Conservation (phyloP, 2,888 invertebrate species). For the Cartodere bifasciata region DNA sequence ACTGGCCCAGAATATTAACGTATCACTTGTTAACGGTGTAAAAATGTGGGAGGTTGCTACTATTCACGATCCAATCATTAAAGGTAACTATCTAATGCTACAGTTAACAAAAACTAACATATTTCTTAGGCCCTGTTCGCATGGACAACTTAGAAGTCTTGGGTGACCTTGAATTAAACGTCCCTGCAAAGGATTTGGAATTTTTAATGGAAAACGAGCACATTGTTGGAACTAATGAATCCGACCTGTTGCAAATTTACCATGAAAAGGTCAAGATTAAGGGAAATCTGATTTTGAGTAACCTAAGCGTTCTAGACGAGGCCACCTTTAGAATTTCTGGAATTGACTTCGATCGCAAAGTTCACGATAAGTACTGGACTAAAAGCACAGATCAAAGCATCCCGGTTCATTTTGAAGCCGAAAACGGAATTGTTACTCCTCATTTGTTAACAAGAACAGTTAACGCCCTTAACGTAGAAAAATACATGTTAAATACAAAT, state of each 20-base stretch:
- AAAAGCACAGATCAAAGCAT: slow-evolving; percentile 27
- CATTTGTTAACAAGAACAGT: slow-evolving; percentile 23
- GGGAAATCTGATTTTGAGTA: slow-evolving; percentile 25
- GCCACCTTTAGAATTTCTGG: slow-evolving; percentile 20
- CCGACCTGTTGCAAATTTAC: slow-evolving; percentile 28
- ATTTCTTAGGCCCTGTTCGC: slow-evolving; percentile 24
- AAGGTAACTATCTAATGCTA: slow-evolving; percentile 14
- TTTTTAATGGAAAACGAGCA: slow-evolving; percentile 18
- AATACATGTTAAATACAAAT: slow-evolving; percentile 23
- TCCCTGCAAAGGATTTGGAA: slow-evolving; percentile 15
- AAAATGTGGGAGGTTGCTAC: slow-evolving; percentile 19
- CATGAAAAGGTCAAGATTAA: slow-evolving; percentile 26
- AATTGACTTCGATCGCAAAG: slow-evolving; percentile 18
- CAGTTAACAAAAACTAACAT: no score
- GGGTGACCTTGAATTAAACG: slow-evolving; percentile 20
- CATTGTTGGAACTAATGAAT: slow-evolving; percentile 23
- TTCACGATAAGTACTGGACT: slow-evolving; percentile 26
- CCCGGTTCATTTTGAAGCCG: slow-evolving; percentile 22
- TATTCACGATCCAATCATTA: slow-evolving; percentile 16
- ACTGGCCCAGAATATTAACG: slow-evolving; percentile 18
- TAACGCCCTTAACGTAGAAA: slow-evolving; percentile 22
- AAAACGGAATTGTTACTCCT: slow-evolving; percentile 23
- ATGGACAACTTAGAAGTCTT: slow-evolving; percentile 21
- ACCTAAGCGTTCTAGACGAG: slow-evolving; percentile 19
- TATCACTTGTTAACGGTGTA: slow-evolving; percentile 22